A percentile compares a stretch with the other conserved stretches of the same genome.
These are phyloP conservation scores for Drosophila persimilis DNA, from an alignment of 1,140 invertebrate species.

Conservation along the genomic window DNA sequence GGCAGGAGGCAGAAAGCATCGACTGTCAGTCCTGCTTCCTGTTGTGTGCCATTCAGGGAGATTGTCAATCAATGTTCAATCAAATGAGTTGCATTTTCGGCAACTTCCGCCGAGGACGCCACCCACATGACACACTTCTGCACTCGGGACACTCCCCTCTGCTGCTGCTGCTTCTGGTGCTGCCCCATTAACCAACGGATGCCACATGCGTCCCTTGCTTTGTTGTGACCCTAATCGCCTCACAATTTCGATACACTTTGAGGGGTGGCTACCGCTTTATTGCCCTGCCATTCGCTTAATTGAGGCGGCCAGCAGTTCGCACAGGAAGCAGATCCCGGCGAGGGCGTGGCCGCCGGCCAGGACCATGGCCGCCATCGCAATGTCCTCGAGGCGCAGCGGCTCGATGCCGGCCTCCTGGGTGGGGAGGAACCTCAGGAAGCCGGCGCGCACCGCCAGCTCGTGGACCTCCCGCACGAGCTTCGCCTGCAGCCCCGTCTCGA, in stretches of 20 bases:
- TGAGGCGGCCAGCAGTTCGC: constrained; percentile 26
- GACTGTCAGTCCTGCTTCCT: constrained; percentile 55
- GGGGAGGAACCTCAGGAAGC: constrained; percentile 42
- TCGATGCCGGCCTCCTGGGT: constrained; percentile 34
- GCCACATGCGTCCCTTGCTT: constrained; percentile 44
- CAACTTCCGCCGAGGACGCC: constrained; percentile 61
- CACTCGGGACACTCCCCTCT: background rate
- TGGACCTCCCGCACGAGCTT: constrained; percentile 43
- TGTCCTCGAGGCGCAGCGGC: constrained; percentile 37
- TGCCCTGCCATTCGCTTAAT: constrained; percentile 66
- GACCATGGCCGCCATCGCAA: constrained; percentile 51
- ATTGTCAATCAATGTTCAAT: constrained; percentile 77
- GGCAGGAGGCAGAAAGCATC: constrained; percentile 44
- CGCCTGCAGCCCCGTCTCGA: constrained; percentile 37
- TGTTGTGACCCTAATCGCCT: constrained; percentile 76
- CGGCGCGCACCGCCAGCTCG: constrained; percentile 36
- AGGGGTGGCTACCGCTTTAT: constrained; percentile 53
- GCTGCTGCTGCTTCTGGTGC: background rate
- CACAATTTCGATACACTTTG: constrained; percentile 63
- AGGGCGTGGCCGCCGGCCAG: constrained; percentile 35
- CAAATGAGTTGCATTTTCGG: constrained; percentile 67
- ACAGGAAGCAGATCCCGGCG: constrained; percentile 38
- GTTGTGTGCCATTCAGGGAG: constrained; percentile 14
- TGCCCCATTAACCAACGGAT: constrained; percentile 19
- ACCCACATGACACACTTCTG: constrained; percentile 64